These are phyloP conservation scores for Sphyrna mokarran DNA, from an alignment of 2,113 vertebrate genomes.

Conservation along the genomic window DNA sequence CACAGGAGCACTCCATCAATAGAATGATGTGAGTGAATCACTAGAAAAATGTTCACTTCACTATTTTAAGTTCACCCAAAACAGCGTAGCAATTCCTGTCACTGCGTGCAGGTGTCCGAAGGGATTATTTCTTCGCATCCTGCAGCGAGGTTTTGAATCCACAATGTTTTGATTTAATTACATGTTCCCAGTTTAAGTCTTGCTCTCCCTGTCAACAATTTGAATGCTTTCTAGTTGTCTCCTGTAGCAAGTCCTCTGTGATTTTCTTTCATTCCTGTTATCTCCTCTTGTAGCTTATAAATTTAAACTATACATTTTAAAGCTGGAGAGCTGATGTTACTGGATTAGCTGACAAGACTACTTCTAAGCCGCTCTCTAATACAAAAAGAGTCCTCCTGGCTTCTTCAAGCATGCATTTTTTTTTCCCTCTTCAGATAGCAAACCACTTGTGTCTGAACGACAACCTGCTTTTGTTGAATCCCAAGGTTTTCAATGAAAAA, in stretches of 20 bases:
- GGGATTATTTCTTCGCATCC: background rate
- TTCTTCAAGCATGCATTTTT: background rate
- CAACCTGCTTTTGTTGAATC: background rate
- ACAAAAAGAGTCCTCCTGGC: background rate
- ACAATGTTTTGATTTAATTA: background rate
- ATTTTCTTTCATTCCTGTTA: background rate
- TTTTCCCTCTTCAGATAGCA: background rate
- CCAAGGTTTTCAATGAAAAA: background rate
- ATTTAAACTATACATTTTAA: background rate
- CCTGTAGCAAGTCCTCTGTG: background rate
- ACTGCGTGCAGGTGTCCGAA: background rate
- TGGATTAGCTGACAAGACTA: background rate
- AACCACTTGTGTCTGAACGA: background rate
- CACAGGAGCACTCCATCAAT: background rate
- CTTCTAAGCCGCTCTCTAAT: background rate
- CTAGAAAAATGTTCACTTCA: background rate
- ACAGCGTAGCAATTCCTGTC: background rate
- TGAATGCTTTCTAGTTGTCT: background rate
- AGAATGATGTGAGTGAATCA: background rate
- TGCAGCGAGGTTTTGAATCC: background rate
- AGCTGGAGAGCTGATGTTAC: background rate
- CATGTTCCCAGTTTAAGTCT: background rate
- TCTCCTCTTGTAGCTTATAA: background rate
- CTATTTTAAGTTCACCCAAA: background rate
- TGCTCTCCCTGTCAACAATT: background rate